Conservation (phyloP, 2,888 invertebrate species). For the Stenolophus ochropezus region DNA sequence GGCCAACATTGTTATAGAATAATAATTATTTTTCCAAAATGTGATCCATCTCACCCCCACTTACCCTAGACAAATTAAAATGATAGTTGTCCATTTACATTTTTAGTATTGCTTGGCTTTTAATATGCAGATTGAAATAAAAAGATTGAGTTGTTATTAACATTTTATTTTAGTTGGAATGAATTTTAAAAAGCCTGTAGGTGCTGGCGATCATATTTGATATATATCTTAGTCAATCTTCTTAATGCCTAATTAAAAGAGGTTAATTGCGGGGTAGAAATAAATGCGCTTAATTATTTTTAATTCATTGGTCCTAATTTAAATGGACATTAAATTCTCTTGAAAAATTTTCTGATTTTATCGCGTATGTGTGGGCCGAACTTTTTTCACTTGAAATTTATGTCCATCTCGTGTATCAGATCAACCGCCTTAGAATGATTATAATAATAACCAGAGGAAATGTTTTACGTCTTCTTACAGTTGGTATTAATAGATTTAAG, state of each 20-base stretch:
- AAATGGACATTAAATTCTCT: constrained; percentile 14
- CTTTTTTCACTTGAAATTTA: neutral
- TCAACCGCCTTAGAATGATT: constrained; percentile 13
- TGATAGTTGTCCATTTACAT: no score
- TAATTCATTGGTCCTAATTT: constrained; percentile 32
- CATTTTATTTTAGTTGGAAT: no score
- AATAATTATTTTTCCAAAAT: no score
- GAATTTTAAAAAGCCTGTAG: no score
- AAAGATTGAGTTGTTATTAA: no score
- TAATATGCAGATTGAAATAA: no score
- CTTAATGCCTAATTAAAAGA: constrained; percentile 6
- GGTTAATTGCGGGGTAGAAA: neutral
- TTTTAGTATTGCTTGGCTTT: no score
- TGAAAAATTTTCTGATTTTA: constrained; percentile 20
- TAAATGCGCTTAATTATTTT: constrained; percentile 28
- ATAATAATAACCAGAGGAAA: constrained; percentile 7
- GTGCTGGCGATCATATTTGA: no score
- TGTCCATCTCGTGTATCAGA: neutral
- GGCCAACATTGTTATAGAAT: no score
- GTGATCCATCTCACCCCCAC: no score
- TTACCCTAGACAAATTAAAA: no score
- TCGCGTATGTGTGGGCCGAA: constrained; percentile 5
- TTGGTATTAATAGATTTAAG: neutral
- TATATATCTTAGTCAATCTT: no score
- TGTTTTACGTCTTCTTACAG: neutral